These are phyloP conservation scores for Caretta caretta DNA, from an alignment of 2,113 vertebrate genomes.

Conservation along the genomic window DNA sequence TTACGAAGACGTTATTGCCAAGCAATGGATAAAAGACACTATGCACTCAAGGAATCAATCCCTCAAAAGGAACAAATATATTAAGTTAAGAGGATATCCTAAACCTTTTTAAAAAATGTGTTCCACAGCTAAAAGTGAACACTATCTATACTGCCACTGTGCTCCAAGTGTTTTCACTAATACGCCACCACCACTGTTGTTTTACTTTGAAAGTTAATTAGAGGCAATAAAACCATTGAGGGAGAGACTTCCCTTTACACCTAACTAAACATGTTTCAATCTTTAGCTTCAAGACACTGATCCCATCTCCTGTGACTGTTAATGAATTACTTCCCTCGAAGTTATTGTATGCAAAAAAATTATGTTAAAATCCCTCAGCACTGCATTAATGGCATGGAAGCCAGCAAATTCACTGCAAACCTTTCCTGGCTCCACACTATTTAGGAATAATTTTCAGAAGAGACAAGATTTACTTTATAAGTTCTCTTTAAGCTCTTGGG, in stretches of 20 bases:
- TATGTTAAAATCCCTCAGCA: neutral
- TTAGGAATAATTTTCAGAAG: neutral
- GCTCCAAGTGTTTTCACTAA: neutral
- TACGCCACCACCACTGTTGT: neutral
- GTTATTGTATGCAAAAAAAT: conserved; percentile 11
- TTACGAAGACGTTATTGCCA: conserved; percentile 7
- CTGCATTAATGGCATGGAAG: neutral
- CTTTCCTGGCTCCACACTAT: neutral
- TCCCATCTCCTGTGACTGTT: neutral
- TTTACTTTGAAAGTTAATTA: conserved; percentile 2
- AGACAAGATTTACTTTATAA: neutral
- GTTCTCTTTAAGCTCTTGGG: neutral
- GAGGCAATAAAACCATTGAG: neutral
- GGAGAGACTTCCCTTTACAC: neutral
- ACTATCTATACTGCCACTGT: neutral
- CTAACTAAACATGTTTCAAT: conserved; percentile 4
- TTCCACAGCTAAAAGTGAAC: neutral
- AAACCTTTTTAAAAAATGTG: neutral
- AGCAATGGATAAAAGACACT: accelerated
- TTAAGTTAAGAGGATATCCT: conserved; percentile 30
- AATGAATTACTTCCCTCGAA: conserved; percentile 5
- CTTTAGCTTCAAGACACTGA: neutral
- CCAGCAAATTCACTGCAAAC: neutral
- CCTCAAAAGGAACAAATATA: neutral
- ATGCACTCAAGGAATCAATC: conserved; percentile 8